phyloP scores from a whole-genome alignment of 1,140 invertebrate genomes.

The Aplysia californica region DNA sequence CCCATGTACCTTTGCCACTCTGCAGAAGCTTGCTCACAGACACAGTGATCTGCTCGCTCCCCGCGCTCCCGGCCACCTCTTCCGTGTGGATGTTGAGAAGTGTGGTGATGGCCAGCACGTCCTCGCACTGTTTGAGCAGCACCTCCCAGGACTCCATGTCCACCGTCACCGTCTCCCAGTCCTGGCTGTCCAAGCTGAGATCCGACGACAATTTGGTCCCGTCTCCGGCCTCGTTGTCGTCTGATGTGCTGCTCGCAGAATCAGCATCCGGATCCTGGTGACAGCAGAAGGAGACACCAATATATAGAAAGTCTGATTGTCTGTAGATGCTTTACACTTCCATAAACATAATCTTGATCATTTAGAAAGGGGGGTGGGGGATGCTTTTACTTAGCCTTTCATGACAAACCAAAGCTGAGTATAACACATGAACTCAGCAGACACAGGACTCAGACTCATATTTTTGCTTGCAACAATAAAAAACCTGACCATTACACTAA shows the following conservation, averaged over 20 bases:
- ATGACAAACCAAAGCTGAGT: not conserved
- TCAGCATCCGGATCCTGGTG: constrained; percentile 60
- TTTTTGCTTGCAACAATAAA: not conserved
- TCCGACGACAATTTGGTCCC: constrained; percentile 81
- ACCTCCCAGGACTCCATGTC: constrained; percentile 88
- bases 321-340: not conserved
- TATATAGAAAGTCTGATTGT: not conserved
- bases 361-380: not conserved
- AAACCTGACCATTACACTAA: not conserved
- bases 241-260: constrained; percentile 45
- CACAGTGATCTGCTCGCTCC: constrained; percentile 40
- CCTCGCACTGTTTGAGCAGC: constrained; percentile 88
- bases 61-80: constrained; percentile 2
- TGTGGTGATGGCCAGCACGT: constrained; percentile 81
- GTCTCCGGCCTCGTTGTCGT: constrained; percentile 65
- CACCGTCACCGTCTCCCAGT: constrained; percentile 86
- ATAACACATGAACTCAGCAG: not conserved
- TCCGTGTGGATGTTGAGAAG: constrained; percentile 51
- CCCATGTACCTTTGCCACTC: constrained; percentile 84
- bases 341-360: not conserved
- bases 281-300: not conserved
- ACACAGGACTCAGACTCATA: not conserved
- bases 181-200: constrained; percentile 54
- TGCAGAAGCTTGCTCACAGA: constrained; percentile 73
- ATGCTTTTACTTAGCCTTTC: not conserved